These are phyloP conservation scores for Theretra japonica DNA, from an alignment of 2,888 invertebrate species.

Conservation along the genomic window DNA sequence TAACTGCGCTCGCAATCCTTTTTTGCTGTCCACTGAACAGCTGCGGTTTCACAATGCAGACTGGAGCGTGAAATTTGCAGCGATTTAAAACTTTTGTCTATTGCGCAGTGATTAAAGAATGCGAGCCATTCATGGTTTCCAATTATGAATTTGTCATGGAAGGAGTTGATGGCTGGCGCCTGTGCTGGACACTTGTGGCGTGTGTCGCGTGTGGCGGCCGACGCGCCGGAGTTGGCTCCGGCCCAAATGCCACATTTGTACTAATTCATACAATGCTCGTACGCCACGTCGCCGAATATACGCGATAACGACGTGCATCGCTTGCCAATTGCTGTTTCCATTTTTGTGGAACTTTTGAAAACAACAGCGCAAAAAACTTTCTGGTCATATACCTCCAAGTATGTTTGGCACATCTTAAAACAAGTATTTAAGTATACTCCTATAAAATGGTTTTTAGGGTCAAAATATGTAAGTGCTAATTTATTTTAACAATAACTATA, in stretches of 20 bases:
- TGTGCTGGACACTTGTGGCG: conserved; percentile 76
- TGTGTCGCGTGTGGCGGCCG: conserved; percentile 70
- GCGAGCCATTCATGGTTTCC: conserved; percentile 62
- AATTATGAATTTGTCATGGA: conserved; percentile 71
- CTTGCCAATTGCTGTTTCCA: conserved; percentile 45
- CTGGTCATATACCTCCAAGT: neutral
- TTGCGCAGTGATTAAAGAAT: conserved; percentile 53
- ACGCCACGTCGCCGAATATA: conserved; percentile 37
- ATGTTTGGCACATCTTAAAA: neutral
- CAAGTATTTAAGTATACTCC: neutral
- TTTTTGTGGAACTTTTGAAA: conserved; percentile 40
- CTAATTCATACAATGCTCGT: conserved; percentile 29
- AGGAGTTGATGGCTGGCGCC: conserved; percentile 59
- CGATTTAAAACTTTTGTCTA: conserved; percentile 41
- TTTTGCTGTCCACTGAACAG: conserved; percentile 38
- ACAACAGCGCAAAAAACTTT: neutral
- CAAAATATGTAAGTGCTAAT: too few relatives aligned
- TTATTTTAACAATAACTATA: too few relatives aligned
- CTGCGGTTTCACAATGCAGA: conserved; percentile 41
- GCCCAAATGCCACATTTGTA: conserved; percentile 57
- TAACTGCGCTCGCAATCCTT: conserved; percentile 51
- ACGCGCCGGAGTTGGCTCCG: conserved; percentile 64
- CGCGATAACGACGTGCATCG: conserved; percentile 44
- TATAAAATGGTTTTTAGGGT: too few relatives aligned
- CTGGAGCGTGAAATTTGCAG: conserved; percentile 31